A percentile compares a stretch with the other conserved stretches of the same genome.
These are phyloP conservation scores for Phocoena phocoena DNA, from an alignment of 2,113 vertebrate species.

Conservation along the genomic window DNA sequence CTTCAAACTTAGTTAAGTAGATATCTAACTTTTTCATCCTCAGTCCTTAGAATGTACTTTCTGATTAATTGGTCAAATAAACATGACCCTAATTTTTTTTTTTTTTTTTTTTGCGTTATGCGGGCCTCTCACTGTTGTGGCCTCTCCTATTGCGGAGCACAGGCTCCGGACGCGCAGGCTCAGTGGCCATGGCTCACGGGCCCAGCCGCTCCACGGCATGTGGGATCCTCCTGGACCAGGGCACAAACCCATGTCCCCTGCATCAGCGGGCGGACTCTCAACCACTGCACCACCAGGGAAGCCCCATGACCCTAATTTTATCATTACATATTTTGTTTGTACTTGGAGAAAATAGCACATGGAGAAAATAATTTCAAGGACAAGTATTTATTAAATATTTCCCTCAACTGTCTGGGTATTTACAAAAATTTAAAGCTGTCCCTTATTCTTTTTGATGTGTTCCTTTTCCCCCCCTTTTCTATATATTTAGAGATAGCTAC, in stretches of 20 bases:
- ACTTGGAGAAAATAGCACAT: slow-evolving; percentile 5
- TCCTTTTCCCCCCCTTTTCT: not conserved
- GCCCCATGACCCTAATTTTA: not conserved
- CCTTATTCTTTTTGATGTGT: not conserved
- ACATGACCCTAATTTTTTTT: not conserved
- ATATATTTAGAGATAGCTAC: not conserved
- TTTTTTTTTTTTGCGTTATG: too few relatives aligned
- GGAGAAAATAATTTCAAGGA: not conserved
- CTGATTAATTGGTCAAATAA: slow-evolving; percentile 35
- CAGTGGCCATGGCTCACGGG: too few relatives aligned
- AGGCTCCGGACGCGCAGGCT: too few relatives aligned
- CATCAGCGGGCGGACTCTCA: too few relatives aligned
- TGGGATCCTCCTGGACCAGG: too few relatives aligned
- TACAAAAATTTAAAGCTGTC: not conserved
- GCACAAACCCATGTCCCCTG: too few relatives aligned
- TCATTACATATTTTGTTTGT: slow-evolving; percentile 6
- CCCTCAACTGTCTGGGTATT: not conserved
- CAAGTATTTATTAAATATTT: not conserved
- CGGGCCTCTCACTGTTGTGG: too few relatives aligned
- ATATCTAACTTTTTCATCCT: not conserved
- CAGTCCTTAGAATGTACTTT: slow-evolving; percentile 39
- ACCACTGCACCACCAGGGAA: too few relatives aligned
- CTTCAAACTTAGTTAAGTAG: slow-evolving; percentile 32
- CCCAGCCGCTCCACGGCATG: too few relatives aligned
- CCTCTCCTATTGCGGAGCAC: too few relatives aligned